Base-by-base conservation (phyloP, 1,140 invertebrate species). In the Sycobia sp. region DNA sequence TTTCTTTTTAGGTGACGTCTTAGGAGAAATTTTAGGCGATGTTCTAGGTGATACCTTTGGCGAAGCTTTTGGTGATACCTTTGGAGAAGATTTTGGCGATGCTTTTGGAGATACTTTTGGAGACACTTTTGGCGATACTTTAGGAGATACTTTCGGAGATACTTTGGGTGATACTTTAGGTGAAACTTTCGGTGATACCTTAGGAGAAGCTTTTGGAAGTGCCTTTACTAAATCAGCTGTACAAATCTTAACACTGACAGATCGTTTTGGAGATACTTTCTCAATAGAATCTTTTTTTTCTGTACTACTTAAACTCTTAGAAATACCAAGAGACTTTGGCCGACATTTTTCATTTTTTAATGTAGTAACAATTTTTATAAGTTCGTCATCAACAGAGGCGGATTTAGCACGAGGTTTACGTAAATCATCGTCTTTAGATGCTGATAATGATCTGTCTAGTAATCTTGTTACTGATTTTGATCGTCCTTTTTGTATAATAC, bases 401-500 rank as follows among this genome's bases (percentile, higher is more conserved):
- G 79, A 82, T 57, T 81, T 81, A 0, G 72, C 68, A 8, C 77
- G 71, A 4, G 76, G 66, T 18, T 67, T 75, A 20, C 65, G 74
- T 0, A 61, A 41, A 34, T 79, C 77, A n/a, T 76, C 77, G 0
- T 79, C 77, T 46, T 69, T 77, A 0, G 76, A 74, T 0, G 59
- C 55, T 0, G 71, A 76, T 43, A 77, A 73, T 1, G 72, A 71
- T 59, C 72, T 76, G 29, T 81, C 78, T 9, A 72, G 67, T 18
- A 82, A 65, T 55, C 75, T 71, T 2, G 66, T 77, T 2, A 80
- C 75, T 3, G 80, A 82, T 64, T 80, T 82, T 1, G 79, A 82
- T 72, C 79, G 75, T 23, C 75, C 78, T 62, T 80, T 82, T 44
- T 82, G 79, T 8, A 82, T 72, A 10, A 82, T 82, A 58, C 79